Evolutionary conservation across 2,888 invertebrate genomes (phyloP).

Genomic region (Acheta domesticus): DNA sequence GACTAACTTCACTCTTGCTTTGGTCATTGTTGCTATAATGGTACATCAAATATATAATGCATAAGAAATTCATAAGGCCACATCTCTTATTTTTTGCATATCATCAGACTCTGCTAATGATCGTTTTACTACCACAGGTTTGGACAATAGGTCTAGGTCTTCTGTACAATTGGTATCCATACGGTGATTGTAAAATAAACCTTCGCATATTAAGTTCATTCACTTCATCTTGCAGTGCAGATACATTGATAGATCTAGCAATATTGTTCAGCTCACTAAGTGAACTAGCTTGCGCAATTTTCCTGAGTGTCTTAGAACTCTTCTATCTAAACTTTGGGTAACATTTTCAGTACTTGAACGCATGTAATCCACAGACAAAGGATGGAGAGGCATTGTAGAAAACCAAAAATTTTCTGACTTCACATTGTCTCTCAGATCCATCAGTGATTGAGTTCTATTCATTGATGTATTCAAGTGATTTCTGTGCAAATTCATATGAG

Average conservation of each 20-base stretch:
- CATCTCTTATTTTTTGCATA: constrained; percentile 20
- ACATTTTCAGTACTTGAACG: not conserved
- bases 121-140: not conserved
- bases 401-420: constrained; percentile 19
- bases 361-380: constrained; percentile 20
- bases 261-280: constrained; percentile 25
- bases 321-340: constrained; percentile 27
- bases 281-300: constrained; percentile 24
- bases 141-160: not conserved
- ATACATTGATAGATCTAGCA: constrained; percentile 12
- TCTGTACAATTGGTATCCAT: not conserved
- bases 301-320: constrained; percentile 20
- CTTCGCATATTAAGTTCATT: constrained; percentile 20
- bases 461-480: constrained; percentile 21
- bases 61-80: not conserved
- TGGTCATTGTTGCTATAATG: not conserved
- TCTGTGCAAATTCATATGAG: not conserved
- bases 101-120: constrained; percentile 28
- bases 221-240: not conserved
- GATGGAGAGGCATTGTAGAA: not conserved
- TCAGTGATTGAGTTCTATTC: constrained; percentile 47
- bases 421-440: constrained; percentile 46
- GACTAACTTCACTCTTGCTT: not conserved
- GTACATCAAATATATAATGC: too few species aligned
- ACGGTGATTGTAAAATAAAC: not conserved